phyloP scores from a whole-genome alignment of 2,113 vertebrate species.

The Pterocles orientalis region DNA sequence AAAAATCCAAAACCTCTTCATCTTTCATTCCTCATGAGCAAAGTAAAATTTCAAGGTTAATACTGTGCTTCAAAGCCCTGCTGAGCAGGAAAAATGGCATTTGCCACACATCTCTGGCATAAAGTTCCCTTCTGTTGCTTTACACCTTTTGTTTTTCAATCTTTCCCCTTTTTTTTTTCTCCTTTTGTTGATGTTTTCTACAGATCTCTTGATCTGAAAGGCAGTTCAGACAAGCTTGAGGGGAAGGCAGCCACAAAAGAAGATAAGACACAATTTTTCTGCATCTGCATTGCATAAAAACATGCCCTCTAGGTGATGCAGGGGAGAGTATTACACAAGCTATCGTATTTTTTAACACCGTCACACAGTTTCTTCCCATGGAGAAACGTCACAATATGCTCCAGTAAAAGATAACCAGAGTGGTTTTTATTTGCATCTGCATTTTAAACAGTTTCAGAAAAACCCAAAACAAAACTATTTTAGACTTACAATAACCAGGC shows the following conservation, averaged over 20 bases:
- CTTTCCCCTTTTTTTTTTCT: neutral
- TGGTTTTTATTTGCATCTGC: neutral
- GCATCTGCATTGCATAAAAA: neutral
- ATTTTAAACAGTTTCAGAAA: neutral
- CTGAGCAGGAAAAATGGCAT: neutral
- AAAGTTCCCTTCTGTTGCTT: neutral
- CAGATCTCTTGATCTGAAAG: neutral
- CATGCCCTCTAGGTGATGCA: neutral
- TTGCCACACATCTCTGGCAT: neutral
- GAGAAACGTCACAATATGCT: neutral
- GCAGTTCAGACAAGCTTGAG: neutral
- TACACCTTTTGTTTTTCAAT: neutral
- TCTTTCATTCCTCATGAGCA: neutral
- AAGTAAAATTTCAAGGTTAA: neutral
- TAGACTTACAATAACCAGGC: neutral
- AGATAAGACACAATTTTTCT: neutral
- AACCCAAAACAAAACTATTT: neutral
- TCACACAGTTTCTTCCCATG: neutral
- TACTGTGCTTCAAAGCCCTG: neutral
- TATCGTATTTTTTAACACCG: neutral
- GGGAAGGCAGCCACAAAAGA: neutral
- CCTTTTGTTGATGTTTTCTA: neutral
- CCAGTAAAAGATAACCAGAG: neutral
- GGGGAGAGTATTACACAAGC: neutral
- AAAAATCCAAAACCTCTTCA: fast-evolving